Evolutionary conservation across 1,140 invertebrate species (phyloP).

Genomic region (Brachystomella parvula): DNA sequence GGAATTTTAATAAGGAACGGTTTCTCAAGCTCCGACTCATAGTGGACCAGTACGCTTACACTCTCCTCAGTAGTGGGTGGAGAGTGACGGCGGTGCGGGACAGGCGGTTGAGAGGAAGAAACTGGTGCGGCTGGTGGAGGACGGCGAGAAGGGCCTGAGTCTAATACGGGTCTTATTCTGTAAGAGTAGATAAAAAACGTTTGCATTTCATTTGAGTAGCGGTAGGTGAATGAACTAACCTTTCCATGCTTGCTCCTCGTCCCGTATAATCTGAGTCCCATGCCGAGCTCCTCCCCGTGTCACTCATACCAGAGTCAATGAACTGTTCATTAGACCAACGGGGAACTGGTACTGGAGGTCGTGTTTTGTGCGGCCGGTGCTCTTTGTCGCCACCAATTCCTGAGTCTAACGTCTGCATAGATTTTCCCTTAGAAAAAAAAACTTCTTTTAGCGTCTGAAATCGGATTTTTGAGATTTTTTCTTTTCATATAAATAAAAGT

Average conservation of each 20-base stretch:
- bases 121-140: neutral
- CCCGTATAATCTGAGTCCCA: neutral
- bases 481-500: neutral
- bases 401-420: neutral
- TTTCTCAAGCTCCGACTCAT: neutral
- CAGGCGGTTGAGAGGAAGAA: neutral
- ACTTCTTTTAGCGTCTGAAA: too few relatives aligned
- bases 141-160: neutral
- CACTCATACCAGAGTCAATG: neutral
- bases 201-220: neutral
- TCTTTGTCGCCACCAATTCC: conserved; percentile 5
- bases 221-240: neutral
- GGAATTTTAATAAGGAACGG: neutral
- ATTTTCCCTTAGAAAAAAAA: neutral
- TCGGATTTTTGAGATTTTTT: too few relatives aligned
- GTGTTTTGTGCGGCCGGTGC: neutral
- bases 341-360: neutral
- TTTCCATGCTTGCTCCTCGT: neutral
- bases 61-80: neutral
- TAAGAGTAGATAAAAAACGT: neutral
- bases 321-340: neutral
- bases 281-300: neutral
- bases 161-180: neutral
- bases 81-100: neutral
- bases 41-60: neutral